These are phyloP conservation scores for Caenorhabditis sulstoni DNA, from an alignment of 2,888 invertebrate species.

Conservation along the genomic window DNA sequence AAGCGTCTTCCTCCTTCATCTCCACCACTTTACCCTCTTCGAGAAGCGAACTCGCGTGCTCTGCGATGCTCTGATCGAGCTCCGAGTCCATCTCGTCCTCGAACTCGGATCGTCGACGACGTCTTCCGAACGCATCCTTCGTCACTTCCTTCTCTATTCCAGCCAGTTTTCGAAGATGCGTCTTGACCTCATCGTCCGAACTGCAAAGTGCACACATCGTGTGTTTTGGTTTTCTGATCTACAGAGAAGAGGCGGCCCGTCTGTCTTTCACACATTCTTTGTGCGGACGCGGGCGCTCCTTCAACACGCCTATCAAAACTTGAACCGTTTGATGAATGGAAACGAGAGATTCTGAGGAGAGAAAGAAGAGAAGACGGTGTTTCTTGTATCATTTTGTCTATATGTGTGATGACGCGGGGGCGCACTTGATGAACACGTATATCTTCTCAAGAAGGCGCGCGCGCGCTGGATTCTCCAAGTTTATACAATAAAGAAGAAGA, in stretches of 20 bases:
- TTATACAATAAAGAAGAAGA: not conserved
- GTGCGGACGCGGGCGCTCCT: slow-evolving; percentile 7
- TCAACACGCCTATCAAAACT: slow-evolving; percentile 30
- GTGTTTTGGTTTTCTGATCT: slow-evolving; percentile 55
- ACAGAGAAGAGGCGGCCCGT: too few relatives aligned
- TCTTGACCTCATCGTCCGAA: slow-evolving; percentile 75
- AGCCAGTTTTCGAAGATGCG: slow-evolving; percentile 65
- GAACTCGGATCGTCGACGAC: slow-evolving; percentile 64
- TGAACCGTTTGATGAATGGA: slow-evolving; percentile 40
- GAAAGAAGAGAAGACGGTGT: slow-evolving; percentile 9
- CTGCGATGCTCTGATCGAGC: slow-evolving; percentile 66
- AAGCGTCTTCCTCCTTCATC: slow-evolving; percentile 23
- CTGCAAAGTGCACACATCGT: slow-evolving; percentile 58
- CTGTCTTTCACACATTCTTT: slow-evolving; percentile 21
- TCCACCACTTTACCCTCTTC: slow-evolving; percentile 45
- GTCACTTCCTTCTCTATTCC: slow-evolving; percentile 60
- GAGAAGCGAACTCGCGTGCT: slow-evolving; percentile 64
- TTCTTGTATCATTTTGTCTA: slow-evolving; percentile 12
- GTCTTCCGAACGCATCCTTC: slow-evolving; percentile 59
- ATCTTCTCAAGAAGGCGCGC: not conserved
- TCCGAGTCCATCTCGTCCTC: slow-evolving; percentile 74
- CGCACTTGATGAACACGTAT: slow-evolving; percentile 19
- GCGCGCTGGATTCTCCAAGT: slow-evolving; percentile 18
- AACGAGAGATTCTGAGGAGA: not conserved
- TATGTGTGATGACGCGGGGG: not conserved